Percentiles rank a stretch among this genome's conserved stretches.
Conservation (phyloP, 1,140 invertebrate species). For the Mamestra configurata region DNA sequence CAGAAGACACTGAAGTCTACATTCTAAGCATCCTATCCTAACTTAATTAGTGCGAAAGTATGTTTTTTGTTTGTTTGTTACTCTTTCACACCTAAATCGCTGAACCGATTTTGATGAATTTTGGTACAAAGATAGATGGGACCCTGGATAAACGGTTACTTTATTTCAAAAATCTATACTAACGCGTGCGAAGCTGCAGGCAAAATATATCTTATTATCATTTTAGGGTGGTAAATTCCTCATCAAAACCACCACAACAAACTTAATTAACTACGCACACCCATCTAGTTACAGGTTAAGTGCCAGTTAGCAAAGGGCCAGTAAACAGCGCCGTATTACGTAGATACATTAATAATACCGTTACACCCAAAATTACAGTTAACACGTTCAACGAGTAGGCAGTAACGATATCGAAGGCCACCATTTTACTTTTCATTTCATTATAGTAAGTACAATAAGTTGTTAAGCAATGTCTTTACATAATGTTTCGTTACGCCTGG, state of each 20-base stretch:
- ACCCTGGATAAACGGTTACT: too few relatives aligned
- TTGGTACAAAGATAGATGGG: too few relatives aligned
- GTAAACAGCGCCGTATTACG: neutral
- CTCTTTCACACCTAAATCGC: too few relatives aligned
- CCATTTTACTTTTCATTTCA: constrained; percentile 37
- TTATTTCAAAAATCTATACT: too few relatives aligned
- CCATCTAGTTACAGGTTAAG: neutral
- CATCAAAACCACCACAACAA: neutral
- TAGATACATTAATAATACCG: neutral
- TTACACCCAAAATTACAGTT: neutral
- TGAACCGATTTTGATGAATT: too few relatives aligned
- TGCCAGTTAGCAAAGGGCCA: neutral
- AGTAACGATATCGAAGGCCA: constrained; percentile 26
- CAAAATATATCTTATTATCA: too few relatives aligned
- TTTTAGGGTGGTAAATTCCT: too few relatives aligned
- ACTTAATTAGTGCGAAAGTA: too few relatives aligned
- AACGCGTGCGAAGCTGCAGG: too few relatives aligned
- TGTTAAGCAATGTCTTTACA: constrained; percentile 25
- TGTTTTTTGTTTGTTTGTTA: too few relatives aligned
- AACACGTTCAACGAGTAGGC: constrained; percentile 9
- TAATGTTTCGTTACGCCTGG: constrained; percentile 14
- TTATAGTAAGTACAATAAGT: constrained; percentile 15
- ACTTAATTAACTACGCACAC: neutral
- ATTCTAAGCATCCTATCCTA: too few relatives aligned
- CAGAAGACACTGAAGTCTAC: too few relatives aligned